Percentiles rank a stretch among this genome's conserved stretches.
Evolutionary conservation across 2,888 invertebrate genomes (phyloP).

Genomic region (Malachius bipustulatus): DNA sequence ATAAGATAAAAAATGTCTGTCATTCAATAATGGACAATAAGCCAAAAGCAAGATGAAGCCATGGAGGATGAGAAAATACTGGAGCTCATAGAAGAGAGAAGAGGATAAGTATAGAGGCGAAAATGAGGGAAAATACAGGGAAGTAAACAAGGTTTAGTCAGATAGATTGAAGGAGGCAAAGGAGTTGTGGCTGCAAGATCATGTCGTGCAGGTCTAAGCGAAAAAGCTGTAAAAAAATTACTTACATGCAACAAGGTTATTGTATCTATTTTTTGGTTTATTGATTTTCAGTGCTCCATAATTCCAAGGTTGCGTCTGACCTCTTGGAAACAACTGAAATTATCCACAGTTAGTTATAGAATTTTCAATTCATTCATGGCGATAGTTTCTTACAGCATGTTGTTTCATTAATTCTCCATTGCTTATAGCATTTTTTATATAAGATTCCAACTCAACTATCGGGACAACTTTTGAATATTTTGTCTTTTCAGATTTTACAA

Average conservation of each 20-base stretch:
- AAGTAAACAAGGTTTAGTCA: too few species aligned
- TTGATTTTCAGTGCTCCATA: conserved; percentile 35
- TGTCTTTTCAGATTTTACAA: too few species aligned
- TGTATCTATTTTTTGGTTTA: conserved; percentile 38
- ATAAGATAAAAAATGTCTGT: too few species aligned
- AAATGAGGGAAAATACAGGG: too few species aligned
- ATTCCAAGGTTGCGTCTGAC: conserved; percentile 32
- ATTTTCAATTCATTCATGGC: neutral
- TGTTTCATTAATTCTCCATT: conserved; percentile 30
- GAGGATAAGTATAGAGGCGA: too few species aligned
- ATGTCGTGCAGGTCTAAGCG: conserved; percentile 4
- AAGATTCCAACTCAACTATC: conserved; percentile 32
- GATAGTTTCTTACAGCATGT: conserved; percentile 26
- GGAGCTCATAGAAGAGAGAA: too few species aligned
- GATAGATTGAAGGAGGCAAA: too few species aligned
- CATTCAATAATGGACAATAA: too few species aligned
- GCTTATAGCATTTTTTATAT: conserved; percentile 30
- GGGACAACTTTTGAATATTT: conserved; percentile 21
- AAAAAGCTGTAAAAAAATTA: conserved; percentile 14
- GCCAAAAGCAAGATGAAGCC: too few species aligned
- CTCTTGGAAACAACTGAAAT: conserved; percentile 34
- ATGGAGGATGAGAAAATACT: too few species aligned
- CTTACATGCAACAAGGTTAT: conserved; percentile 39
- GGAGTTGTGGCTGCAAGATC: too few species aligned
- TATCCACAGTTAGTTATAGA: conserved; percentile 8